These are phyloP conservation scores for Rutilus rutilus DNA, from an alignment of 2,113 vertebrate genomes.

Conservation along the genomic window DNA sequence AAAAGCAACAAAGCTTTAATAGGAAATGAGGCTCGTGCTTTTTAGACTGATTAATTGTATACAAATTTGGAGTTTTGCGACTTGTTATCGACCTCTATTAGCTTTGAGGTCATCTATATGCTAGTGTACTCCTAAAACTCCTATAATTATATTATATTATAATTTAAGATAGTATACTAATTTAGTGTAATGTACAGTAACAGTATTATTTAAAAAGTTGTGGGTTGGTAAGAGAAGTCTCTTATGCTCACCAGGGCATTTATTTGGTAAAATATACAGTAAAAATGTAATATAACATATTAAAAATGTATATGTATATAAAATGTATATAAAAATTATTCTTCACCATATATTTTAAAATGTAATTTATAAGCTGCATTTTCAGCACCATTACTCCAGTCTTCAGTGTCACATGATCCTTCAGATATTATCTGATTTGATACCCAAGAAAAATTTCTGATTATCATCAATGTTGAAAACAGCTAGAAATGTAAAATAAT, in stretches of 20 bases:
- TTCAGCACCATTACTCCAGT: neutral
- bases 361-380: neutral
- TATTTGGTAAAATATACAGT: neutral
- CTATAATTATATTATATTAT: neutral
- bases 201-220: neutral
- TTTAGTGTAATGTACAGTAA: neutral
- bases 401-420: neutral
- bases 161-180: neutral
- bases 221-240: neutral
- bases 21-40: neutral
- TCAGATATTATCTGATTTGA: neutral
- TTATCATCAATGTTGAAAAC: neutral
- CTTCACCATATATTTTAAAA: no score
- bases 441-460: neutral
- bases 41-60: slow-evolving; percentile 12
- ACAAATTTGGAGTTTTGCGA: neutral
- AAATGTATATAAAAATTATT: neutral
- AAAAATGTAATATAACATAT: neutral
- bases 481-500: no score
- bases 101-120: neutral
- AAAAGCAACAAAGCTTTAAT: neutral
- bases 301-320: no score
- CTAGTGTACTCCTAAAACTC: no score
- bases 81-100: neutral
- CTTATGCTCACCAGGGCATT: no score